Evolutionary conservation across 1,140 invertebrate genomes (phyloP).

Genomic region (Tribolium madens): DNA sequence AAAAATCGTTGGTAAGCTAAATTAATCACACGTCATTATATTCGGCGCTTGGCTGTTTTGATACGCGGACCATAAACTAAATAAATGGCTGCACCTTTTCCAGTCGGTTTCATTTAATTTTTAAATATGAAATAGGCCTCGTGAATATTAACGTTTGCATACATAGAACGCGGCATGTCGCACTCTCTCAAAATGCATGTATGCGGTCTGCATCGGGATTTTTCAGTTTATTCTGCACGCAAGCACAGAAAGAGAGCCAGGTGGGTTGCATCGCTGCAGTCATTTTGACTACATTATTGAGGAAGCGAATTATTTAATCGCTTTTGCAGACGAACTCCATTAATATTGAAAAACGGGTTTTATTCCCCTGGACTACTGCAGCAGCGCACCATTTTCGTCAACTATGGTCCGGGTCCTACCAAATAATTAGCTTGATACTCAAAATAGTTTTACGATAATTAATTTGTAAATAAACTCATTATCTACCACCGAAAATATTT

Average conservation of each 20-base stretch:
- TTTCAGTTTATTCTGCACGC: slow-evolving; percentile 31
- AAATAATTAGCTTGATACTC: neutral
- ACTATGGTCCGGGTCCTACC: neutral
- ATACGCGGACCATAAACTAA: slow-evolving; percentile 41
- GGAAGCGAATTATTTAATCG: slow-evolving; percentile 63
- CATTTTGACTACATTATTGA: slow-evolving; percentile 55
- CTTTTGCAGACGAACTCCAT: slow-evolving; percentile 61
- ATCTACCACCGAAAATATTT: neutral
- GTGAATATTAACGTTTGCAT: slow-evolving; percentile 47
- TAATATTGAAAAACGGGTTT: slow-evolving; percentile 58
- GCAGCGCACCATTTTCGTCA: slow-evolving; percentile 22
- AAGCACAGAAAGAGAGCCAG: slow-evolving; percentile 48
- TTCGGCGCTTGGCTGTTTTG: slow-evolving; percentile 33
- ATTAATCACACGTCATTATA: slow-evolving; percentile 38
- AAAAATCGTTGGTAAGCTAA: neutral
- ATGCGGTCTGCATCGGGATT: slow-evolving; percentile 28
- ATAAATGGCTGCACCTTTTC: slow-evolving; percentile 44
- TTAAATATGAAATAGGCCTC: slow-evolving; percentile 48
- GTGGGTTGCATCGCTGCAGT: slow-evolving; percentile 48
- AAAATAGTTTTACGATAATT: neutral
- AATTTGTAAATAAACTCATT: neutral
- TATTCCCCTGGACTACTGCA: slow-evolving; percentile 37
- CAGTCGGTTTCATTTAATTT: slow-evolving; percentile 50
- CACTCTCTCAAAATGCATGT: slow-evolving; percentile 29
- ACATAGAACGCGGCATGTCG: slow-evolving; percentile 8